Percentiles rank a stretch among this genome's conserved stretches.
Conservation (phyloP, 1,140 invertebrate genomes). For the Bilobella aurantiaca region DNA sequence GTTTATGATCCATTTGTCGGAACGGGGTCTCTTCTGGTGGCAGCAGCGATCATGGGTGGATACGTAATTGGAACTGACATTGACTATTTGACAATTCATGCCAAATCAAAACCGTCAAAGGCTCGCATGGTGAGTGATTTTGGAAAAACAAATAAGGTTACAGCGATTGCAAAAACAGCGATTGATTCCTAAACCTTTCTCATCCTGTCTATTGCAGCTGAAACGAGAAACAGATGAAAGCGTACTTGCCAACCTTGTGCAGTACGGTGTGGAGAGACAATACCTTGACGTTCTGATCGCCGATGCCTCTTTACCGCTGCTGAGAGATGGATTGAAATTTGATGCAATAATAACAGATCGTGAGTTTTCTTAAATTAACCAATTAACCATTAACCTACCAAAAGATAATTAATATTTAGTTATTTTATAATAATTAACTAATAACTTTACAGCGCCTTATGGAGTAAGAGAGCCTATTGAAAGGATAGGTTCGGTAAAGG, state of each 20-base stretch:
- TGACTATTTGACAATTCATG: constrained; percentile 86
- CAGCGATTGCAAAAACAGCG: too few relatives aligned
- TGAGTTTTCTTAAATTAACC: constrained; percentile 47
- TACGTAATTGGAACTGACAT: constrained; percentile 87
- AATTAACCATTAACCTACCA: background rate
- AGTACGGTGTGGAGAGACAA: constrained; percentile 62
- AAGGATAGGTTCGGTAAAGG: constrained; percentile 56
- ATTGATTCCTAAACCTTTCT: too few relatives aligned
- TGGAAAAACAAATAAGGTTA: background rate
- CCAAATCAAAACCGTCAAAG: constrained; percentile 63
- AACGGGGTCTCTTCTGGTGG: constrained; percentile 60
- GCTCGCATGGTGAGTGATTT: constrained; percentile 19
- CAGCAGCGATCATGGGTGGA: constrained; percentile 79
- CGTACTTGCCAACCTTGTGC: constrained; percentile 69
- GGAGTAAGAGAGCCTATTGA: constrained; percentile 84
- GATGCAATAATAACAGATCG: constrained; percentile 91
- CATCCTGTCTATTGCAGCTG: constrained; percentile 42
- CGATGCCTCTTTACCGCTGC: constrained; percentile 74
- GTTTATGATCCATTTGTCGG: constrained; percentile 93
- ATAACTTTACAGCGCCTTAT: constrained; percentile 65
- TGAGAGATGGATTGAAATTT: constrained; percentile 57
- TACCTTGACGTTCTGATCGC: constrained; percentile 83
- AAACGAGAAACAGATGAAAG: constrained; percentile 69
- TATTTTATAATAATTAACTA: too few relatives aligned
- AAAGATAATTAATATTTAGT: too few relatives aligned